Evolutionary conservation across 2,888 invertebrate species (phyloP), one percentile per base, ranked within the genome.

Genomic region (Eristalis pertinax): DNA sequence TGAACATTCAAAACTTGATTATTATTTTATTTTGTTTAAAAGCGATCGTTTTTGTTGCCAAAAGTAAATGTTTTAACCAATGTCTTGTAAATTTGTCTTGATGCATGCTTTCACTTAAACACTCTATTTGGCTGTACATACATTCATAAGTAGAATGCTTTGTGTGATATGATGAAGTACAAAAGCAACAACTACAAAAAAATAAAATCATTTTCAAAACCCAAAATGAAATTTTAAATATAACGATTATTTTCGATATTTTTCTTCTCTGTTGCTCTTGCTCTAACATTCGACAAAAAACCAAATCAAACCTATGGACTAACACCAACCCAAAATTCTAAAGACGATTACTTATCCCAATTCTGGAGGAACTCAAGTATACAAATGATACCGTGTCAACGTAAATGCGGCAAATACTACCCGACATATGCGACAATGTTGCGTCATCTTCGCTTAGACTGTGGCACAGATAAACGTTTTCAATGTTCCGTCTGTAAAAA

Each of bases 371-470:
- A 77, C 58, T 63, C 73, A 35, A 83, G 50, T 29, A 41, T 62
- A 0, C 64, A 72, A 22, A 89, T 90, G 69, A 85, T 92, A 26
- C 89, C 91, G 64, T 92, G 92, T 83, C 73, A 87, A 75, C 88
- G 89, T 73, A 93, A 94, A 89, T 94, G 94, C 88, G 94, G 94
- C 84, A 94, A 94, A 89, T 92, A 92, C 83, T 92, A 92, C 87
- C 89, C 91, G 76, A 90, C 91, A 3, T 70, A 89, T 77, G 89
- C 89, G 74, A 91, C 90, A 65, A 90, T 92, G 90, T 84, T 89
- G 89, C 89, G 91, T 72, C 92, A 92, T 84, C 86, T 91, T 65
- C 90, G 90, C 1, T 88, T 91, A 78, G 92, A 92, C 87, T 92
- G 92, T 84, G 90, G 91, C 77, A 90, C 90, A 58, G 90, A 90